Base-by-base conservation (phyloP, 1,140 invertebrate species). In the Anastatus disparis region DNA sequence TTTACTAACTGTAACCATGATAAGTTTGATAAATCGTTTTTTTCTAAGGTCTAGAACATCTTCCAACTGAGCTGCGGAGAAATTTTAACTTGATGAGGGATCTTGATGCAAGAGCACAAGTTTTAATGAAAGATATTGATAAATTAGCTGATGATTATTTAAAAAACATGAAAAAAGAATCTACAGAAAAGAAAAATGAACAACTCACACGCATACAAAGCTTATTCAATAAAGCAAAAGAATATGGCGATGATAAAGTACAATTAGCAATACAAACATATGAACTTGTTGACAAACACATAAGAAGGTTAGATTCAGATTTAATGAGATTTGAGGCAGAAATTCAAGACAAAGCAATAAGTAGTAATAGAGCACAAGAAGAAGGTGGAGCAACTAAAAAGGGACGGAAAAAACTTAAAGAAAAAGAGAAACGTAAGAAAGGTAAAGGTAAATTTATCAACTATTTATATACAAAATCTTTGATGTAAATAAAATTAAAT, bases 201-300 rank as follows among this genome's bases (percentile, higher is more conserved):
- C 90, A 94, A 65, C 88, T 97, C 40, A 89, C 91, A 71, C 92
- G 93, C 64, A 97, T 98, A 67, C 92, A 95, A 81, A 91, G 90
- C 73, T 85, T 94, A 29, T 97, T 96, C 78, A 94, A 94, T 75
- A 96, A 96, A 83, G 94, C 95, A 13, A 96, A 95, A 82, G 95
- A 96, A 79, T 96, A 95, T 81, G 95, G 95, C 0, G 97, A 99
- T 83, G 97, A 98, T 78, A 99, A 99, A 88, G 96, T 98, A 13
- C 95, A 98, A 82, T 87, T 99, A 67, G 96, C 97, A 1, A 98
- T 98, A 85, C 97, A 99, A 85, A 99, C 97, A 0, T 99, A 99
- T 83, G 97, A 99, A 87, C 87, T 99, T 82, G 97, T 98, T n/a
- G 97, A 99, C 79, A 99, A 99, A 87, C 97, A 99, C 82, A 99